Evolutionary conservation across 2,888 invertebrate genomes (phyloP).

Genomic region (Ethmia dodecea): DNA sequence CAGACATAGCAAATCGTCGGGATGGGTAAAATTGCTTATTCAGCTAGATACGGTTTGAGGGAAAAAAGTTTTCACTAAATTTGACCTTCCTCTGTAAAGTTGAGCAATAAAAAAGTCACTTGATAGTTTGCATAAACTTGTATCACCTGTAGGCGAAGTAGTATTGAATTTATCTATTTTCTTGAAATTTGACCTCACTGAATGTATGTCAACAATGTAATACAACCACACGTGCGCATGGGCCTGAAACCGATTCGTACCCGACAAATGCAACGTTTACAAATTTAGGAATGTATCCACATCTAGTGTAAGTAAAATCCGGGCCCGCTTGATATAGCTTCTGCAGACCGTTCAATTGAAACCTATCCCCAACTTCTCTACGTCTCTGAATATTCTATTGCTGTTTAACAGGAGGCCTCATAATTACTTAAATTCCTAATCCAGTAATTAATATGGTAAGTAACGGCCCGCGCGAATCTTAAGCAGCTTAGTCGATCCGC

Average conservation of each 20-base stretch:
- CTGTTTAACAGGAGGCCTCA: conserved; percentile 27
- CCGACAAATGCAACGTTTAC: conserved; percentile 44
- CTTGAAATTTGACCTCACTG: no score
- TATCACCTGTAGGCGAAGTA: no score
- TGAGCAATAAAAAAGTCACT: no score
- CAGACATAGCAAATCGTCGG: no score
- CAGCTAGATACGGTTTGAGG: no score
- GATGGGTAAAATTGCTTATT: no score
- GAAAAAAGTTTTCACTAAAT: no score
- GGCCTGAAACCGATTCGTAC: conserved; percentile 10
- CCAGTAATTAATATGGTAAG: conserved; percentile 31
- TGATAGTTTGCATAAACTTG: no score
- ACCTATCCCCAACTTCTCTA: conserved; percentile 29
- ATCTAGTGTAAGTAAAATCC: conserved; percentile 43
- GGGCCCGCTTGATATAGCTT: conserved; percentile 39
- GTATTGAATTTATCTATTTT: neutral
- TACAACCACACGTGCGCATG: neutral
- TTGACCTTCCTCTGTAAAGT: no score
- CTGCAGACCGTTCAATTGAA: conserved; percentile 30
- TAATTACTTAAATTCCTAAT: conserved; percentile 21
- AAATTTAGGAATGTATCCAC: conserved; percentile 48
- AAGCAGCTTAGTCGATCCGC: conserved; percentile 23
- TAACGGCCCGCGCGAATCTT: conserved; percentile 24
- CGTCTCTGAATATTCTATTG: conserved; percentile 39
- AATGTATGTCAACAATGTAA: neutral